Conservation (phyloP, 2,113 vertebrate species). For the Pantherophis guttatus region DNA sequence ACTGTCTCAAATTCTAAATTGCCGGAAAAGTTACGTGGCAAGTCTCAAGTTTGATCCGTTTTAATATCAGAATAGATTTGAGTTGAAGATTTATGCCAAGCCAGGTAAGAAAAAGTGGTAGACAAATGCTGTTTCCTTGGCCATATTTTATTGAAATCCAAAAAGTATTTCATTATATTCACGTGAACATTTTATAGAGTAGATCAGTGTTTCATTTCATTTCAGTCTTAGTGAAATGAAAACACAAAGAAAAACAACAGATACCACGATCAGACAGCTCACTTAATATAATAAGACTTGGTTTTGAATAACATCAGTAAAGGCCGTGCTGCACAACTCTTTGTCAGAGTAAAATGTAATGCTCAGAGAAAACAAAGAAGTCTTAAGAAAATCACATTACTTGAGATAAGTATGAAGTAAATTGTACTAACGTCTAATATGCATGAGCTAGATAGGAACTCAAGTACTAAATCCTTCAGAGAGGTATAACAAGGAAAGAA, state of each 20-base stretch:
- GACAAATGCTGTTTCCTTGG: background rate
- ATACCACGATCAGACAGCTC: background rate
- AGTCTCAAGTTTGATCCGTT: background rate
- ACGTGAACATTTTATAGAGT: background rate
- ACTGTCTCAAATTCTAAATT: background rate
- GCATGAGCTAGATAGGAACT: background rate
- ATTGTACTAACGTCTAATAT: background rate
- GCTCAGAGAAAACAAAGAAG: background rate
- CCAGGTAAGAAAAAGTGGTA: background rate
- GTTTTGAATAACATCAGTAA: background rate
- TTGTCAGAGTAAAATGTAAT: background rate
- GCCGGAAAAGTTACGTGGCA: background rate
- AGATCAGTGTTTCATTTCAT: background rate
- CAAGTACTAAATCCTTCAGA: background rate
- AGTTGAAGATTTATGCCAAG: background rate
- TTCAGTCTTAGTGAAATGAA: background rate
- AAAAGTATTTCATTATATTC: background rate
- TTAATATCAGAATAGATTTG: background rate
- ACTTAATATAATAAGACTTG: background rate
- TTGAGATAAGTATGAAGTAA: background rate
- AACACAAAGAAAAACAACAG: background rate
- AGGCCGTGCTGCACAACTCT: background rate
- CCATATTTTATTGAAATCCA: background rate
- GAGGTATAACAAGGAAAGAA: background rate
- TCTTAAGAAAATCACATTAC: background rate